Evolutionary conservation across 2,888 invertebrate genomes (phyloP).

Genomic region (Dastarcus helophoroides): DNA sequence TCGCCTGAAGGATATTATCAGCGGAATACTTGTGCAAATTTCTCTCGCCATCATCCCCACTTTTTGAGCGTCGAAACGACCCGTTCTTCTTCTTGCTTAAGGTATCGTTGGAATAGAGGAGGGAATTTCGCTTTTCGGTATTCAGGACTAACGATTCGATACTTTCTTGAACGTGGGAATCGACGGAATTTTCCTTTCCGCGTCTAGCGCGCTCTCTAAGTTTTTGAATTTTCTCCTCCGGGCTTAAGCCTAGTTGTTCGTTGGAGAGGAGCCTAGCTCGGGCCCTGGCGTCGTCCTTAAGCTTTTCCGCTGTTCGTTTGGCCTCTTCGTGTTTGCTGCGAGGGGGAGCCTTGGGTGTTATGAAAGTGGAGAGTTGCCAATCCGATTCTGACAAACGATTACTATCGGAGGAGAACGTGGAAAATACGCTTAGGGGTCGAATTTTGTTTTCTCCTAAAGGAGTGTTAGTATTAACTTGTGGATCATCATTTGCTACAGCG

Average conservation of each 20-base stretch:
- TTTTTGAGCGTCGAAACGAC: conserved; percentile 29
- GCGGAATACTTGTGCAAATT: conserved; percentile 3
- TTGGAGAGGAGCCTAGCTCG: conserved; percentile 58
- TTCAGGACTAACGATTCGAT: conserved; percentile 27
- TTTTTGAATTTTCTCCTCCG: conserved; percentile 50
- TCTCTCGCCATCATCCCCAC: conserved; percentile 22
- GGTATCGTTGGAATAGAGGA: conserved; percentile 31
- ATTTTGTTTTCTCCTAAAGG: conserved; percentile 16
- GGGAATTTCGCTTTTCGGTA: conserved; percentile 26
- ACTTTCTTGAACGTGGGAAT: conserved; percentile 23
- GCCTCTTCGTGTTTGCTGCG: conserved; percentile 39
- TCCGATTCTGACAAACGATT: not conserved
- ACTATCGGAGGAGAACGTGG: conserved; percentile 19
- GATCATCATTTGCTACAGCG: conserved; percentile 7
- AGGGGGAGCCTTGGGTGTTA: conserved; percentile 43
- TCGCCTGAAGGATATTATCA: conserved; percentile 2
- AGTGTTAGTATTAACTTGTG: conserved; percentile 13
- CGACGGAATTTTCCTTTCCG: conserved; percentile 20
- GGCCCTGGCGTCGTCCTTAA: conserved; percentile 48
- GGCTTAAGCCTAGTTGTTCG: conserved; percentile 60
- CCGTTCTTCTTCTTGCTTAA: conserved; percentile 27
- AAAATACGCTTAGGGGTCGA: conserved; percentile 24
- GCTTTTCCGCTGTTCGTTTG: conserved; percentile 43
- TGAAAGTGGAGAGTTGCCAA: conserved; percentile 26
- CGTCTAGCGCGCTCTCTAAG: conserved; percentile 38